Evolutionary conservation across 2,888 invertebrate species (phyloP).

Genomic region (Hecatera dysodea): DNA sequence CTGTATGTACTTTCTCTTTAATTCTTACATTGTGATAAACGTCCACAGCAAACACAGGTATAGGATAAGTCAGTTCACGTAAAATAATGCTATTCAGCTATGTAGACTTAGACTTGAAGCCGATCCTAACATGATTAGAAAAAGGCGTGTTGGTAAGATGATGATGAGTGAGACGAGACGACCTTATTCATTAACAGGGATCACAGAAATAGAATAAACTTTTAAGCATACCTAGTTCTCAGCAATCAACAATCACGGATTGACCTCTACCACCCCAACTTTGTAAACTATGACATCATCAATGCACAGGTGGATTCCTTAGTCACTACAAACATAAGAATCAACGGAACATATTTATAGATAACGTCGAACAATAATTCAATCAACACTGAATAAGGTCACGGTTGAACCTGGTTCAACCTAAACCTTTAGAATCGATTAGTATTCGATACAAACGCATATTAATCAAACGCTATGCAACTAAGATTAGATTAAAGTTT

Average conservation of each 20-base stretch:
- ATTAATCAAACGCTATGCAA: conserved; percentile 73
- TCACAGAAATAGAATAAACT: neutral
- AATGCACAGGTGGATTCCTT: conserved; percentile 49
- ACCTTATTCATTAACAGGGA: neutral
- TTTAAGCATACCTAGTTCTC: conserved; percentile 24
- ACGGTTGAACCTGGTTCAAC: conserved; percentile 74
- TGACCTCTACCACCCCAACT: conserved; percentile 39
- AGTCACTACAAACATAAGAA: conserved; percentile 57
- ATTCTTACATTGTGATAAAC: neutral
- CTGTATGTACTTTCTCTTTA: neutral
- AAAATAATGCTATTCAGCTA: no score
- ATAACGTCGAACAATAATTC: conserved; percentile 71
- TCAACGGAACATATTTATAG: conserved; percentile 60
- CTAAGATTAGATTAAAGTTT: conserved; percentile 39
- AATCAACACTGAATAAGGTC: conserved; percentile 76
- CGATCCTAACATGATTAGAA: no score
- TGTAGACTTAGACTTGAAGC: no score
- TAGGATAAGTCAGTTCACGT: neutral
- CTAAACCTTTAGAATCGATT: conserved; percentile 76
- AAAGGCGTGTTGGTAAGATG: neutral
- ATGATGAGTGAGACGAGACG: neutral
- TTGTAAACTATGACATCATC: conserved; percentile 43
- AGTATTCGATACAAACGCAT: conserved; percentile 66
- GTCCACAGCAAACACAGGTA: neutral
- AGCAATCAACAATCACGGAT: conserved; percentile 17